Evolutionary conservation across 1,140 invertebrate species (phyloP).

Genomic region (Lethrus apterus): DNA sequence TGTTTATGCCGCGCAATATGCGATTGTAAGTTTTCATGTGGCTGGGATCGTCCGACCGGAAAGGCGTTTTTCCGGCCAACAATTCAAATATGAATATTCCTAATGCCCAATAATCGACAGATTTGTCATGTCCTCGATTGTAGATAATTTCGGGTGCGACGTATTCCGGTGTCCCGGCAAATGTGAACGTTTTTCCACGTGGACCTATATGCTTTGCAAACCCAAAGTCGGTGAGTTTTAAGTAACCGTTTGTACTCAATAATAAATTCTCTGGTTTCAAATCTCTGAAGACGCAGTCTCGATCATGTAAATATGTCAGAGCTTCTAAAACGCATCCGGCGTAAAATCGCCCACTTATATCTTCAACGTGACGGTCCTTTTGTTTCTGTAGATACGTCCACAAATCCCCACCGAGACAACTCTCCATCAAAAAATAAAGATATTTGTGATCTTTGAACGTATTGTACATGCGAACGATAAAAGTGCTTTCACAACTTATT

Average conservation of each 20-base stretch:
- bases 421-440: constrained; percentile 95
- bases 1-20: constrained; percentile 86
- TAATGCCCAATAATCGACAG: constrained; percentile 92
- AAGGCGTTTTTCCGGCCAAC: constrained; percentile 88
- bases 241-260: constrained; percentile 77
- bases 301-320: constrained; percentile 80
- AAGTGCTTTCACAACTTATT: constrained; percentile 53
- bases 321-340: constrained; percentile 87
- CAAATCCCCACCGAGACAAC: constrained; percentile 92
- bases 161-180: constrained; percentile 92
- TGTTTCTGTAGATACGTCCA: constrained; percentile 87
- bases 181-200: constrained; percentile 89
- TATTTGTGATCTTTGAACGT: constrained; percentile 94
- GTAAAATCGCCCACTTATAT: constrained; percentile 79
- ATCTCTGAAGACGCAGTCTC: constrained; percentile 87
- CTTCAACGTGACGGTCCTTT: constrained; percentile 70
- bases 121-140: constrained; percentile 85
- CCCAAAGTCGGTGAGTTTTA: constrained; percentile 98
- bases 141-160: constrained; percentile 91
- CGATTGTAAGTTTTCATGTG: constrained; percentile 97
- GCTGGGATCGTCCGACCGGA: constrained; percentile 71
- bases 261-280: constrained; percentile 94
- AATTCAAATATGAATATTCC: constrained; percentile 91
- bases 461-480: constrained; percentile 68
- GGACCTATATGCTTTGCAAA: constrained; percentile 83